Percentiles rank a stretch among this genome's conserved stretches.
phyloP scores from a whole-genome alignment of 37 sponge, comb jelly and placozoan genomes.

The Eunapius fragilis region DNA sequence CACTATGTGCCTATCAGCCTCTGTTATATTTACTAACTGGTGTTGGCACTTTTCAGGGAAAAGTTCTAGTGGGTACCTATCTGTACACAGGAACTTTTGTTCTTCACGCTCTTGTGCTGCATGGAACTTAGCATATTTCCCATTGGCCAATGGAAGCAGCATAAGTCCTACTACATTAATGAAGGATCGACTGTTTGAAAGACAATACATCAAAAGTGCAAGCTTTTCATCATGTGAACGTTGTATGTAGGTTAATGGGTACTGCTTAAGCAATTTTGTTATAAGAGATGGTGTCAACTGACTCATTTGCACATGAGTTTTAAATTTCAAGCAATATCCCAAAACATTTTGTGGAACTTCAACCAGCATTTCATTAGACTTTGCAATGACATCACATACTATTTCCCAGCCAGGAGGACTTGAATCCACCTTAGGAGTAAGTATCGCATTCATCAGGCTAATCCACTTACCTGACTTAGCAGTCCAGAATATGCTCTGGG shows the following conservation, averaged over 20 bases:
- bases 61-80: conserved; percentile 12
- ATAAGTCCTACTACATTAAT: not conserved
- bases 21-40: not conserved
- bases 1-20: not conserved
- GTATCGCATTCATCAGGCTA: not conserved
- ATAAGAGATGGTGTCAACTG: conserved; percentile 18
- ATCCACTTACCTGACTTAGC: conserved; percentile 29
- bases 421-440: conserved; percentile 1
- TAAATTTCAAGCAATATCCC: conserved; percentile 3
- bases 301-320: not conserved
- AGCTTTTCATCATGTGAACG: conserved; percentile 14
- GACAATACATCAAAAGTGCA: conserved; percentile 47
- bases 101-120: too few relatives aligned
- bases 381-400: not conserved
- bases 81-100: conserved; percentile 23
- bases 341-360: conserved; percentile 9
- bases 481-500: conserved; percentile 7
- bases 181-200: conserved; percentile 22
- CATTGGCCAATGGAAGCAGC: conserved; percentile 50
- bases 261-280: not conserved
- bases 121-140: conserved; percentile 29
- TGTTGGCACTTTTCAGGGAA: conserved; percentile 7
- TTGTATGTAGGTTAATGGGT: conserved; percentile 1
- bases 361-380: conserved; percentile 21
- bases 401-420: not conserved